A percentile compares a stretch with the other conserved stretches of the same genome.
phyloP scores from a whole-genome alignment of 1,140 invertebrate species.

The Bilobella aurantiaca region DNA sequence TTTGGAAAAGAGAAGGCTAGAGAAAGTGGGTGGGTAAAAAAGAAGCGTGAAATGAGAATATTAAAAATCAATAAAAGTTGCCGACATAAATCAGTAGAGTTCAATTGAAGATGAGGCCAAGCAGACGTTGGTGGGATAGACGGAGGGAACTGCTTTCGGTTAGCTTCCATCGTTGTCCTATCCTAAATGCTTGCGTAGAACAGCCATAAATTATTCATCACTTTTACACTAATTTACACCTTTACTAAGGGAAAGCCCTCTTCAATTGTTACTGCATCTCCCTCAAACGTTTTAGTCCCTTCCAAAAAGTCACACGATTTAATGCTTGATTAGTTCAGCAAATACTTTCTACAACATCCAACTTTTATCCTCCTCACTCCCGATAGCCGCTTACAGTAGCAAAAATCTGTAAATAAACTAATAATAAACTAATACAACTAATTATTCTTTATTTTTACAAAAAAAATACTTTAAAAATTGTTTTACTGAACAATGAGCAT shows the following conservation, averaged over 20 bases:
- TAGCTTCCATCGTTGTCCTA: no score
- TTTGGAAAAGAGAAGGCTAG: no score
- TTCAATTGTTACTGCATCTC: background rate
- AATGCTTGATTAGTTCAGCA: background rate
- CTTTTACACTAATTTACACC: slow-evolving; percentile 5
- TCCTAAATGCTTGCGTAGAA: background rate
- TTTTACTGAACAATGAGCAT: no score
- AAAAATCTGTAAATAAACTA: no score
- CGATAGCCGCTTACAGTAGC: no score
- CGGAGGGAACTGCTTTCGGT: no score
- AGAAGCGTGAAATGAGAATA: slow-evolving; percentile 34
- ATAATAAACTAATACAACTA: no score
- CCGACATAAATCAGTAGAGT: background rate
- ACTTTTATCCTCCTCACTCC: background rate
- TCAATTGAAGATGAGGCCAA: no score
- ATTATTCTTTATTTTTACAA: no score
- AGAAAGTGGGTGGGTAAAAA: slow-evolving; percentile 26
- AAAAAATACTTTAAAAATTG: no score
- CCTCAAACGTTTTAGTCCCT: background rate
- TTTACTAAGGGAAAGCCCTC: background rate
- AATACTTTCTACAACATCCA: background rate
- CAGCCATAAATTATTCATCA: slow-evolving; percentile 8
- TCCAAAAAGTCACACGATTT: background rate
- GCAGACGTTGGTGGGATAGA: no score
- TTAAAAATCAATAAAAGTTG: slow-evolving; percentile 22